Evolutionary conservation across 2,113 vertebrate species (phyloP), one percentile per base, ranked within the genome.

Genomic region (Cnemophilus loriae): DNA sequence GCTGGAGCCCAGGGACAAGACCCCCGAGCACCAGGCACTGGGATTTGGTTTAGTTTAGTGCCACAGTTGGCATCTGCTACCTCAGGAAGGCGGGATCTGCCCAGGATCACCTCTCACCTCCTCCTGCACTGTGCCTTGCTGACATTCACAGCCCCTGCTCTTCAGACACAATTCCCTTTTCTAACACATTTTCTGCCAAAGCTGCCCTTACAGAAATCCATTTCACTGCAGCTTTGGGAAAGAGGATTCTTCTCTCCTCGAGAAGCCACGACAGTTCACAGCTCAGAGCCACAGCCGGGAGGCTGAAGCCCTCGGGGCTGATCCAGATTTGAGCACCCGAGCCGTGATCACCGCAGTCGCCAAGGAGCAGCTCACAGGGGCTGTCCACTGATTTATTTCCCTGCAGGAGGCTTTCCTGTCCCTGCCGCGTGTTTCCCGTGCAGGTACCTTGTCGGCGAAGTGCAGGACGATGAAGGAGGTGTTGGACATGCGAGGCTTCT

Each of bases 401-500:
- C 68, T 24, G 46, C 19, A 1, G 1, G 32, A 4, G 2, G 18
- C 22, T 30, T 5, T 41, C 24, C 16, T 2, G 26, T 7, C 8
- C 21, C n/a, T 21, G 69, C 30, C 1, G 26, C 0, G 13, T 1
- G 1, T 5, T 27, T 33, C 69, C 27, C 7, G 2, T 5, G 24
- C 0, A 0, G 39, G 50, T 81, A 96, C 96, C 96, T 91, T 96
- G 17, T 96, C 95, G 0, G 96, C 81, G 0, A 96, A 96, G 89
- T 96, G 96, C 15, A 87, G 33, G 69, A 96, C 0, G 7, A 96
- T 93, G 87, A 96, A 96, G 68, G 95, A 96, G 64, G 84, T 87
- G 87, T 89, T 96, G 77, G 96, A 96, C 33, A 95, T 93, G 8
- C 95, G 93, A 0, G 96, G 95, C 27, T 96, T 96, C 91, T 96